Evolutionary conservation across 2,888 invertebrate genomes (phyloP).

Genomic region (Chamaedrilus cognettii): DNA sequence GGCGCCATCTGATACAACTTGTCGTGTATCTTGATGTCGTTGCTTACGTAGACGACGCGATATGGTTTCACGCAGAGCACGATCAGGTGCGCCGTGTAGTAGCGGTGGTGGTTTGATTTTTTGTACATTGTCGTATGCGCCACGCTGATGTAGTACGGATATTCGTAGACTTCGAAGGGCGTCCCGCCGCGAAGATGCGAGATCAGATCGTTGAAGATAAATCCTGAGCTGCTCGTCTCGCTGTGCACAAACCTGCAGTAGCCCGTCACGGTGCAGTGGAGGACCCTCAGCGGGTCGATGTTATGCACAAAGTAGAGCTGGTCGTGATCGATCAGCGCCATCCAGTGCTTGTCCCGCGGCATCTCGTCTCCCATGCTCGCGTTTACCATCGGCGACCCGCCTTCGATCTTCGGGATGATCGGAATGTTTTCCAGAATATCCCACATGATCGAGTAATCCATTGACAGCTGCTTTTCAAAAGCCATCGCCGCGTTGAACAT

Average conservation of each 20-base stretch:
- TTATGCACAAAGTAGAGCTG: constrained; percentile 42
- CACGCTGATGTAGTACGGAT: constrained; percentile 41
- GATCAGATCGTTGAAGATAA: constrained; percentile 37
- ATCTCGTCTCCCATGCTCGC: constrained; percentile 38
- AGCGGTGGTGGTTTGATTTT: constrained; percentile 29
- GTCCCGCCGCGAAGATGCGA: constrained; percentile 43
- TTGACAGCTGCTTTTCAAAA: constrained; percentile 26
- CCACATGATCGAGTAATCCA: constrained; percentile 43
- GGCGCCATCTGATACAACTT: constrained; percentile 37
- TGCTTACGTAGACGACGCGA: constrained; percentile 42
- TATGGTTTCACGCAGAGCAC: constrained; percentile 38
- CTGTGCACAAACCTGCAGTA: constrained; percentile 38
- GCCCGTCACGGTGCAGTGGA: constrained; percentile 36
- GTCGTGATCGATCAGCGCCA: constrained; percentile 34
- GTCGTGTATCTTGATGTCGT: constrained; percentile 38
- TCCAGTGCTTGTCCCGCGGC: constrained; percentile 44
- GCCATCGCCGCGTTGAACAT: constrained; percentile 42
- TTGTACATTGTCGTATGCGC: constrained; percentile 44
- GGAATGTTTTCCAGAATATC: constrained; percentile 37
- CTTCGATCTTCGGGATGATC: constrained; percentile 40
- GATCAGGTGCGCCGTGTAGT: constrained; percentile 41
- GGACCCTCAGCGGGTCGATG: constrained; percentile 40
- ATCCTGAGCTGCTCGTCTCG: constrained; percentile 29
- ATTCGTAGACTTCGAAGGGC: constrained; percentile 39
- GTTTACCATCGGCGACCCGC: constrained; percentile 41